Evolutionary conservation across 2,888 invertebrate genomes (phyloP), one percentile per base, ranked within the genome.

Genomic region (Lymantria dispar): DNA sequence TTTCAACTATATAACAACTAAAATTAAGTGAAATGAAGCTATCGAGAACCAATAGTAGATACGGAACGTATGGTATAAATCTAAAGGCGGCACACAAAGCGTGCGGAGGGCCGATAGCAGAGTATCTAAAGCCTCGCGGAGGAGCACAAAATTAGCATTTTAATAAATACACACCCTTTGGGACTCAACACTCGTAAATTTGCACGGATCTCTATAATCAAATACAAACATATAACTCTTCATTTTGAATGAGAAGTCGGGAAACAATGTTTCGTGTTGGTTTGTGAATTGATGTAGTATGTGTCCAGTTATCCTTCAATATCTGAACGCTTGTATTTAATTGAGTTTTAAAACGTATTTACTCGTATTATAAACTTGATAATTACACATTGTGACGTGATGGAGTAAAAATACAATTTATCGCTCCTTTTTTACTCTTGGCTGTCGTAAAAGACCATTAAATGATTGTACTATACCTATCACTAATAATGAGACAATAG

Each of bases 131-230:
- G 85, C 87, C 79, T 64, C 68, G 72, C 69, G 82, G 83, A 78
- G 83, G 79, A 85, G 72, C 61, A 53, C 82, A 82, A 87, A 91
- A 91, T 91, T 91, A 86, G 91, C 91, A 91, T 91, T 91, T 91
- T 91, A 91, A 91, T 91, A 91, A 91, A 91, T 91, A 91, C 83
- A 90, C 91, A 91, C 91, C 90, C 91, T 89, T 91, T 89, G 80
- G 80, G 87, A 80, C 84, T 78, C 77, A 78, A 83, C 88, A 85
- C 80, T 80, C 81, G 87, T 90, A 89, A 91, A 90, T 91, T 83
- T 78, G 64, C 62, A 58, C 70, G 85, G 84, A 89, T 87, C 89
- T 90, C 85, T 89, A 85, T 91, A 91, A 90, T 89, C 90, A 87
- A 91, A 91, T 85, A 81, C 82, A 87, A 87, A 88, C 82, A 85